These are phyloP conservation scores for Cyrtorhinus lividipennis DNA, from an alignment of 1,140 invertebrate species.

Conservation along the genomic window DNA sequence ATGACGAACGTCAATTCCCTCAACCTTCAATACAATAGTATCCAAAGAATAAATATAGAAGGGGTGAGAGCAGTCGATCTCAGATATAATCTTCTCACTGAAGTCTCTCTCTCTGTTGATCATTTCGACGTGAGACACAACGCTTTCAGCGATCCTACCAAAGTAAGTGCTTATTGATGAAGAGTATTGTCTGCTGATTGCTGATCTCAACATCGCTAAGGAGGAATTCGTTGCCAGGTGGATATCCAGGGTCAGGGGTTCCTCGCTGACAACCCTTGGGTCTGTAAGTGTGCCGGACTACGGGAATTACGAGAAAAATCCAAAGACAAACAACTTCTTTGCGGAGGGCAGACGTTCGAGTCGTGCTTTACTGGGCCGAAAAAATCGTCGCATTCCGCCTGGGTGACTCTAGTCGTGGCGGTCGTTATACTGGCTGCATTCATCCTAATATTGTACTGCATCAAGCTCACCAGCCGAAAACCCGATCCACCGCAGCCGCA, in stretches of 20 bases:
- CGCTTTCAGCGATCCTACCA: background rate
- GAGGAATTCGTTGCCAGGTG: too few relatives aligned
- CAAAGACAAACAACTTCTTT: background rate
- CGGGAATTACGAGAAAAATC: background rate
- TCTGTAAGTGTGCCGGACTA: background rate
- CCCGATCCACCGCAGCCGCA: background rate
- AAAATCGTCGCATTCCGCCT: background rate
- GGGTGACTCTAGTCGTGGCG: background rate
- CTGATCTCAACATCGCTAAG: too few relatives aligned
- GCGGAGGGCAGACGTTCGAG: background rate
- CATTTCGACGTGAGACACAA: background rate
- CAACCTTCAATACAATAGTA: background rate
- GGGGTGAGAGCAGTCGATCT: background rate
- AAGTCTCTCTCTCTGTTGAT: background rate
- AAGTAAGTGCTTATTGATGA: background rate
- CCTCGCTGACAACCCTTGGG: background rate
- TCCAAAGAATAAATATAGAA: background rate
- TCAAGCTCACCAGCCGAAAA: background rate
- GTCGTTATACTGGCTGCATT: background rate
- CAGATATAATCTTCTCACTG: background rate
- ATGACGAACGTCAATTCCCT: slow-evolving; percentile 1
- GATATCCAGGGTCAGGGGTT: background rate
- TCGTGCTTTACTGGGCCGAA: background rate
- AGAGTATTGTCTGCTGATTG: too few relatives aligned
- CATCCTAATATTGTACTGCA: background rate